These are phyloP conservation scores for Ciconia nigra DNA, from an alignment of 2,797 vertebrate genomes.

Conservation along the genomic window DNA sequence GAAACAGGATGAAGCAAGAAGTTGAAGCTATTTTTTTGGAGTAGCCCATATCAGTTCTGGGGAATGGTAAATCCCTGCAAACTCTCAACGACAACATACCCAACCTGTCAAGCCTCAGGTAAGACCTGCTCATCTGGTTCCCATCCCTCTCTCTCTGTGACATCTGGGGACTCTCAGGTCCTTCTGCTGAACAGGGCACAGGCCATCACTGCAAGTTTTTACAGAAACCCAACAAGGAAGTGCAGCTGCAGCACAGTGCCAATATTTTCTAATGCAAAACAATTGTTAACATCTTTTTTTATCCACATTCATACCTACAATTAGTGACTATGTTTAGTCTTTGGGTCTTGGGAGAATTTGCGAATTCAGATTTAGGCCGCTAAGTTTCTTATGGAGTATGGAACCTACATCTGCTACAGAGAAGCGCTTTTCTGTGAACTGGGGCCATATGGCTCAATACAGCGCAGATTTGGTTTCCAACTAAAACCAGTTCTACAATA, in stretches of 20 bases:
- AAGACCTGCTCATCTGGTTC: not conserved
- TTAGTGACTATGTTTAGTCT: not conserved
- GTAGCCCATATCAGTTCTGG: not conserved
- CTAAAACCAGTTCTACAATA: not conserved
- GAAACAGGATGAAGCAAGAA: not conserved
- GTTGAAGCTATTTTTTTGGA: not conserved
- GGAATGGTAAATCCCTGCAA: not conserved
- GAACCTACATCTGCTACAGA: not conserved
- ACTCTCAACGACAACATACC: not conserved
- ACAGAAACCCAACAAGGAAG: not conserved
- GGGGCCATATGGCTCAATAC: not conserved
- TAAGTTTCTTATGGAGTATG: not conserved
- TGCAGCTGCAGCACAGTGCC: not conserved
- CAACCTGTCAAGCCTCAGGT: not conserved
- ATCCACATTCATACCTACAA: not conserved
- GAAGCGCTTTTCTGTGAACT: not conserved
- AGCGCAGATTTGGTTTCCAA: not conserved
- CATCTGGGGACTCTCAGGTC: rapidly evolving
- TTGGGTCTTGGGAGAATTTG: not conserved
- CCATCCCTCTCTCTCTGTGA: not conserved
- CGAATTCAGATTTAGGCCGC: not conserved
- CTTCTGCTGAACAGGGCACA: not conserved
- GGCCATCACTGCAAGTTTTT: not conserved
- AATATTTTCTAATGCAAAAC: not conserved
- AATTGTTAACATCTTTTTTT: not conserved